phyloP scores from a whole-genome alignment of 2,888 invertebrate genomes.

The Torymus auratus region DNA sequence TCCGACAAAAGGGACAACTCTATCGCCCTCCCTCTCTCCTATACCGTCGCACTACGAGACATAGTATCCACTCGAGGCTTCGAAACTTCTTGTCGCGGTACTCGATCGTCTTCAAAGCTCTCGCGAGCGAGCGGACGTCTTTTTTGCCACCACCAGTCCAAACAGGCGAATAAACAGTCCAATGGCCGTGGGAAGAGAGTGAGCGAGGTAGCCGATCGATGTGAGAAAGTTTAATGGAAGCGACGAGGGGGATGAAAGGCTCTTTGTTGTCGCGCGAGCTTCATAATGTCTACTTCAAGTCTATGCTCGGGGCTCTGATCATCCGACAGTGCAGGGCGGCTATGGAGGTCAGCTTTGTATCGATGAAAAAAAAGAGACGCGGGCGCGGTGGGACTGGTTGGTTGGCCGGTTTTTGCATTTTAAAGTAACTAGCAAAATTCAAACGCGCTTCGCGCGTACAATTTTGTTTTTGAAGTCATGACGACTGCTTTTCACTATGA shows the following conservation, averaged over 20 bases:
- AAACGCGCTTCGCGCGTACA: no score
- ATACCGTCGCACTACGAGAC: not conserved
- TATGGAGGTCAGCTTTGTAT: no score
- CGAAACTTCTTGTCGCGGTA: conserved; percentile 7
- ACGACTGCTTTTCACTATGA: no score
- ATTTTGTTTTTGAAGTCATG: no score
- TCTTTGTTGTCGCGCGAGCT: not conserved
- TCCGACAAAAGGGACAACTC: not conserved
- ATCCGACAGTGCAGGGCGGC: not conserved
- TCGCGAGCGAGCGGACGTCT: not conserved
- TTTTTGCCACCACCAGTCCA: not conserved
- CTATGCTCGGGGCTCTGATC: not conserved
- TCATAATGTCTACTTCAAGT: not conserved
- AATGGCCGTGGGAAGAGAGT: conserved; percentile 6
- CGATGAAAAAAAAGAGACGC: not conserved
- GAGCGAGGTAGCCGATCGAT: conserved; percentile 4
- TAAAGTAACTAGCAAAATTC: no score
- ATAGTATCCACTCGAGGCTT: conserved; percentile 34
- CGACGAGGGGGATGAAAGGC: conserved; percentile 17
- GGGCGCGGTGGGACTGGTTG: no score
- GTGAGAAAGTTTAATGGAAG: conserved; percentile 20
- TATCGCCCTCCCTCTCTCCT: no score
- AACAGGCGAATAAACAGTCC: conserved; percentile 8
- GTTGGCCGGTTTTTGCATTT: no score
- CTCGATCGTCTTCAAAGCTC: conserved; percentile 20